Base-by-base conservation (phyloP, 2,797 vertebrate species). In the Parotocinclus haroldoi region DNA sequence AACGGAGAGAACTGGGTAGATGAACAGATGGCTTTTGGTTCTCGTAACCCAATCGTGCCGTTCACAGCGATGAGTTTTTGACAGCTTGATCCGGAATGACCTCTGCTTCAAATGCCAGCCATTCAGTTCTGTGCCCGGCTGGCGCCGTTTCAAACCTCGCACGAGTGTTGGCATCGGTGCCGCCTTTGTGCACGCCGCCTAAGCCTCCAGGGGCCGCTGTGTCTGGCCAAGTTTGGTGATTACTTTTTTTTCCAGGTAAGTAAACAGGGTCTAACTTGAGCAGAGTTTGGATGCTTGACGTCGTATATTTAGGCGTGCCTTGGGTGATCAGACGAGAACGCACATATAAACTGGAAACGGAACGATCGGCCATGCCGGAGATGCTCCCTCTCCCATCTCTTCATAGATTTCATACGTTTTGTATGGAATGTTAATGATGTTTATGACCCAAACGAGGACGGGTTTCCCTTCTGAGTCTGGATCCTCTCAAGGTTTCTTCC, bases 171-270 rank as follows among this genome's bases (percentile, higher is more conserved):
- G 69, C 67, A 75, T 45, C 56, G 10, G 40, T 57, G 62, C 45
- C 27, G 51, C 49, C 39, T 75, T 75, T 74, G 72, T 75, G 73
- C 78, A 53, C 38, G 81, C 79, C 80, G 76, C 57, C 63, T 66
- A 60, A 37, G 65, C 38, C 52, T 18, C 39, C 42, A 54, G 64
- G 71, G 58, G 60, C 46, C 63, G 49, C 38, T 60, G 27, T 36
- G 58, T 44, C 57, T 63, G 63, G 58, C 44, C 18, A 12, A 42
- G 6, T 12, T 51, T 42, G 17, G 9, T 27, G 17, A 27, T 42
- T 66, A 6, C 39, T 38, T 55, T 19, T 14, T 56, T 39, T 58
- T 68, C 54, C 16, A 10, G 5, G 46, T 16, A 19, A 65, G 44
- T 65, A 49, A 58, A 71, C 51, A 68, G 52, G 14, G 65, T 44